Base-by-base conservation (phyloP, 1,140 invertebrate species). In the Protaetia brevitarsis region DNA sequence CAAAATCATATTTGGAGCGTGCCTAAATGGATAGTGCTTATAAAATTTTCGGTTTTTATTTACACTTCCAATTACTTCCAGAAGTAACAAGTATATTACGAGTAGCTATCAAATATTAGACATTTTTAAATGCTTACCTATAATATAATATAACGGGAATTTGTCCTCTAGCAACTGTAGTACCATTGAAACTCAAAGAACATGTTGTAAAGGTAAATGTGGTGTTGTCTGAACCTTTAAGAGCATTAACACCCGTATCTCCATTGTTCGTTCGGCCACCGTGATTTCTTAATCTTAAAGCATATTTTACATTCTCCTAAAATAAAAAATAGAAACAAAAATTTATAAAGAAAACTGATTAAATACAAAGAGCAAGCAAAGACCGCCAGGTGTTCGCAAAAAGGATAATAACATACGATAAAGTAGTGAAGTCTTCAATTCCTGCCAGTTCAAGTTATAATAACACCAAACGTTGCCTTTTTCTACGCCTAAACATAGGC, bases 141-240 rank as follows among this genome's bases (percentile, higher is more conserved):
- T 93, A 95, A 78, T 98, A 99, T 4, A 98, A 83, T 62, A 99
- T 88, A 72, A 94, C 89, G 0, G 97, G 96, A 71, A 99, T 89
- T 81, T 99, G 97, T 37, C 97, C 97, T 34, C 96, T 82, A 0
- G 90, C 91, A 70, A 96, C 87, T 2, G 95, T 97, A 0, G 96
- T 95, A 64, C 95, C 96, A 80, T 98, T 97, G 73, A 94, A 94
- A 79, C 95, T 97, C 19, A 98, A 83, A 8, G 94, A 91, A 79
- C 95, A 96, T 8, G 93, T 91, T 26, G 88, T 89, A 76, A 96
- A 98, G n/a, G 89, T 89, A 78, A 98, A 97, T 0, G 86, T 89
- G 3, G 93, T 94, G 41, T 94, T 94, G 82, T 98, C 96, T 0
- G 94, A 92, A 34, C 95, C 95, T 74, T 93, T 92, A 0, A 98